Conservation (phyloP, 2,888 invertebrate genomes). For the Beris chalybata region DNA sequence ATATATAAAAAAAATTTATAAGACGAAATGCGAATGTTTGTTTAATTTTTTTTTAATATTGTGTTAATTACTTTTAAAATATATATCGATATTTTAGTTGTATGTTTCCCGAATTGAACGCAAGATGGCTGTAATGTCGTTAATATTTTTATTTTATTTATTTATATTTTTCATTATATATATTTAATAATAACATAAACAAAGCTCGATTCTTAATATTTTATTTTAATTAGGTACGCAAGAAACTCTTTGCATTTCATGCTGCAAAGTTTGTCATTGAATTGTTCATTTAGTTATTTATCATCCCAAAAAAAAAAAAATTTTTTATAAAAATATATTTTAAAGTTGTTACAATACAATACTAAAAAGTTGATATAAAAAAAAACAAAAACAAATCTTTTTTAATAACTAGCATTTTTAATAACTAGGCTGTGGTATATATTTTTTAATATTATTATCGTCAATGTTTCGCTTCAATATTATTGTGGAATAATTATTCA, state of each 20-base stretch:
- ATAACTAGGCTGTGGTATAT: not conserved
- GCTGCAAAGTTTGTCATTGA: constrained; percentile 3
- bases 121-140: constrained; percentile 29
- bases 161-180: constrained; percentile 6
- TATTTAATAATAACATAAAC: constrained; percentile 10
- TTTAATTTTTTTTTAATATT: constrained; percentile 22
- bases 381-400: constrained; percentile 23
- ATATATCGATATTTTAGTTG: constrained; percentile 2
- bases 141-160: constrained; percentile 7
- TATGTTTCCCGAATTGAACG: no score
- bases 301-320: not conserved
- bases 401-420: constrained; percentile 22
- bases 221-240: constrained; percentile 22
- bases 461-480: constrained; percentile 32
- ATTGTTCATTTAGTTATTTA: constrained; percentile 1
- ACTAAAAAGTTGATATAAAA: constrained; percentile 27
- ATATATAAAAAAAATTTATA: not conserved
- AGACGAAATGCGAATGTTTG: constrained; percentile 30
- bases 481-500: constrained; percentile 26
- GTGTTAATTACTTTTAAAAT: constrained; percentile 13
- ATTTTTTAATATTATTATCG: constrained; percentile 22
- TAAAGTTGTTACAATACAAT: constrained; percentile 20
- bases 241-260: constrained; percentile 12
- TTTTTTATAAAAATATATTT: not conserved
- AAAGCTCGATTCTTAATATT: constrained; percentile 20